phyloP scores from a whole-genome alignment of 2,113 vertebrate genomes.

The Rallus limicola region DNA sequence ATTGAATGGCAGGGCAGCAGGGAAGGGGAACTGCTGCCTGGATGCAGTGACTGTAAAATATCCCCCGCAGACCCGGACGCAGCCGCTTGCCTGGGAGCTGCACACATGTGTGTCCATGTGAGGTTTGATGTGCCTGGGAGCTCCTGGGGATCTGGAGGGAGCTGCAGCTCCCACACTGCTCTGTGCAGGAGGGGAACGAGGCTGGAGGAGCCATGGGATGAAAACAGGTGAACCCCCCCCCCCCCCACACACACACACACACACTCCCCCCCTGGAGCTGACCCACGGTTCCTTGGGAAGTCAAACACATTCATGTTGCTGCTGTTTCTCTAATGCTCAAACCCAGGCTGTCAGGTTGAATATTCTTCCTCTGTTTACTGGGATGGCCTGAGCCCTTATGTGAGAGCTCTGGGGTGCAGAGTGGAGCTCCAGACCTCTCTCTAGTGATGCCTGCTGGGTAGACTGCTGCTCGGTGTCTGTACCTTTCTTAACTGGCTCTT shows the following conservation, averaged over 20 bases:
- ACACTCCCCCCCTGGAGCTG: background rate
- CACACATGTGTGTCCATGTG: background rate
- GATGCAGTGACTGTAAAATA: background rate
- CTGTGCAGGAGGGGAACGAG: background rate
- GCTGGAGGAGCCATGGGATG: background rate
- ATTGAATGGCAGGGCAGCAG: background rate
- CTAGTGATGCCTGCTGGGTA: background rate
- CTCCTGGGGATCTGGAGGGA: background rate
- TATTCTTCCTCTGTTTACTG: background rate
- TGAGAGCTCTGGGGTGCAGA: background rate
- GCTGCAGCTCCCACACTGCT: background rate
- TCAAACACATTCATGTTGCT: background rate
- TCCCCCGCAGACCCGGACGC: background rate
- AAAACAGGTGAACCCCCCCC: background rate
- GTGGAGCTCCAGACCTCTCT: background rate
- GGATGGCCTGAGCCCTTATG: background rate
- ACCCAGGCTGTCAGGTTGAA: background rate
- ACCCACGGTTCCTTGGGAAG: background rate
- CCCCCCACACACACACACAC: too few species aligned
- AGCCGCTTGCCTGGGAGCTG: background rate
- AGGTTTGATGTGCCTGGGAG: background rate
- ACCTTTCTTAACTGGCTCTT: background rate
- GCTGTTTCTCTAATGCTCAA: background rate
- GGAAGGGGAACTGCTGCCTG: background rate
- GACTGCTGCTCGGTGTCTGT: rapidly evolving